Evolutionary conservation across 2,797 vertebrate genomes (phyloP), one percentile per base, ranked within the genome.

Genomic region (Podargus strigoides): DNA sequence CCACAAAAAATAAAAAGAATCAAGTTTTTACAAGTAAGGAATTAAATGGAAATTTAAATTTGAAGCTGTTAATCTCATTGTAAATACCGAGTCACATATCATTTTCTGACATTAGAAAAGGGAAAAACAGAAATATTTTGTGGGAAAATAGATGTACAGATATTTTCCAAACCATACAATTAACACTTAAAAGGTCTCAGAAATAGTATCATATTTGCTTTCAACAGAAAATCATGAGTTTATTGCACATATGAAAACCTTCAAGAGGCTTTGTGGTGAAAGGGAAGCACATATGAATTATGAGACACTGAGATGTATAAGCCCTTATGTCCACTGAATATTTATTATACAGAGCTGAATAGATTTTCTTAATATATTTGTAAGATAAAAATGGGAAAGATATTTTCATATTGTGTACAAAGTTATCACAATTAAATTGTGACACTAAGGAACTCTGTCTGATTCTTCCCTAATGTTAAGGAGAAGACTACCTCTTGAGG

Each of bases 21-120:
- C n/a, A n/a, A n/a, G n/a, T n/a, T n/a, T n/a, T n/a, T n/a, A n/a
- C n/a, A 34, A 62, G 14, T 3, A 73, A 69, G 30, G 22, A 80
- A 34, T 52, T 4, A 96, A 90, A 94, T 30, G 12, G 14, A 87
- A 86, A 85, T 91, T 90, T 76, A 70, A 94, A 91, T 89, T 53
- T 73, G 15, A 79, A 84, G 12, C 14, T 91, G 10, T 67, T 92
- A 66, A 74, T 85, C 6, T n/a, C 24, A 66, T 72, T 94, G 22
- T 26, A 93, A 91, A 93, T 66, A 92, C 7, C 1, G 26, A 70
- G 44, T 89, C 42, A 90, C 12, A 37, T 46, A 62, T 30, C 0
- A 36, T 68, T 36, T 60, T 80, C n/a, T 37, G 41, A 93, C 44
- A 83, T 55, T 41, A 13, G 59, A n/a, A 90, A 94, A 92, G 85